Conservation (phyloP, 2,797 vertebrate species). For the Sebastes cheni region DNA sequence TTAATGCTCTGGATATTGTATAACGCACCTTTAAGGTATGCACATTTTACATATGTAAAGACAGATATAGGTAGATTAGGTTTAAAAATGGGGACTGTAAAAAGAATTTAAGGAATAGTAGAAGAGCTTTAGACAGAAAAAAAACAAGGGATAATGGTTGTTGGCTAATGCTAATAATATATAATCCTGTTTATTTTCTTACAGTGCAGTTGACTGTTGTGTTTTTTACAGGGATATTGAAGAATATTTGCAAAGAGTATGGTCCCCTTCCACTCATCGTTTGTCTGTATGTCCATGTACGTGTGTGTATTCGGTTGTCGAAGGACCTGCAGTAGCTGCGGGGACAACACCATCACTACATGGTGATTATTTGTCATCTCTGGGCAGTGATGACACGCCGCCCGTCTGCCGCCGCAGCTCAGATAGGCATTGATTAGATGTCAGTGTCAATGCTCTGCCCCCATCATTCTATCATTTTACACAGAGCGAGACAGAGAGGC, state of each 20-base stretch:
- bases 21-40: not conserved
- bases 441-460: conserved; percentile 40
- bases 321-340: conserved; percentile 23
- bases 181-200: not conserved
- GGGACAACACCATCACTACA: conserved; percentile 25
- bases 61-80: not conserved
- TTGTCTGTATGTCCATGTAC: not conserved
- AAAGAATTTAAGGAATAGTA: not conserved
- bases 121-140: not conserved
- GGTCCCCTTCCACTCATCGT: not conserved
- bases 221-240: not conserved
- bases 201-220: not conserved
- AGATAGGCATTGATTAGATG: conserved; percentile 67
- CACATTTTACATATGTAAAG: not conserved
- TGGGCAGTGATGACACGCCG: conserved; percentile 42
- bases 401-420: conserved; percentile 40
- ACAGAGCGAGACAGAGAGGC: conserved; percentile 13
- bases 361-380: conserved; percentile 61
- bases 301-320: not conserved
- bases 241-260: not conserved
- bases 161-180: not conserved
- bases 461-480: conserved; percentile 47
- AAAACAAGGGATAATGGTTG: not conserved
- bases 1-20: no score
- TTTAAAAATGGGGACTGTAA: not conserved